phyloP scores from a whole-genome alignment of 1,140 invertebrate genomes.

The Drosophila repleta region DNA sequence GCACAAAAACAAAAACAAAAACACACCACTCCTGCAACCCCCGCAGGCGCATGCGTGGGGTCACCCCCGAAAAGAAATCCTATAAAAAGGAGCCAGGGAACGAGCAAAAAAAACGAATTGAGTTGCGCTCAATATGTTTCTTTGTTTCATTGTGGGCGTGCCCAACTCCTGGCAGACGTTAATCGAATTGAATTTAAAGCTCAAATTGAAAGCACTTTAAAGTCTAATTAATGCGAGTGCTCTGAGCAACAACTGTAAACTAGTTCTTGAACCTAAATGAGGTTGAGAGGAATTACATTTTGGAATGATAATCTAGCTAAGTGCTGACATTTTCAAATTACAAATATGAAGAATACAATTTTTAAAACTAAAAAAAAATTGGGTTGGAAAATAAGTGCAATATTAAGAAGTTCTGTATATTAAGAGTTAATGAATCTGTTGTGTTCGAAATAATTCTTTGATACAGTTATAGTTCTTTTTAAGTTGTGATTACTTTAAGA shows the following conservation, averaged over 20 bases:
- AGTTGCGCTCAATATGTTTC: slow-evolving; percentile 23
- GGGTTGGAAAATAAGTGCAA: too few species aligned
- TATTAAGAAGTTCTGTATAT: too few species aligned
- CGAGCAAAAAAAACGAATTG: slow-evolving; percentile 1
- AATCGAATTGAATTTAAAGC: slow-evolving; percentile 35
- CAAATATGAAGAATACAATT: too few species aligned
- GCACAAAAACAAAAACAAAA: background rate
- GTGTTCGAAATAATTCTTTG: too few species aligned
- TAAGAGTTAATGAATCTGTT: too few species aligned
- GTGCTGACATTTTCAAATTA: too few species aligned
- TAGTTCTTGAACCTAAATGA: background rate
- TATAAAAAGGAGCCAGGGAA: background rate
- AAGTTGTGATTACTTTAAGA: too few species aligned
- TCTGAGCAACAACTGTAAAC: background rate
- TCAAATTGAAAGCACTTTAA: slow-evolving; percentile 32
- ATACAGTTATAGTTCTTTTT: too few species aligned
- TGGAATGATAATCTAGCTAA: background rate
- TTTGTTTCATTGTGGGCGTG: slow-evolving; percentile 29
- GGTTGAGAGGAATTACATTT: background rate
- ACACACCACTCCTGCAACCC: slow-evolving; percentile 21
- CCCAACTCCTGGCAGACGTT: slow-evolving; percentile 14
- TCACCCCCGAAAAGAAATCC: slow-evolving; percentile 2
- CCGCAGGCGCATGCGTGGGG: slow-evolving; percentile 55
- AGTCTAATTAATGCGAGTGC: background rate
- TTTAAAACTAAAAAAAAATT: too few species aligned